Evolutionary conservation across 2,888 invertebrate genomes (phyloP), one percentile per base, ranked within the genome.

Genomic region (Cryptus viduatorius): DNA sequence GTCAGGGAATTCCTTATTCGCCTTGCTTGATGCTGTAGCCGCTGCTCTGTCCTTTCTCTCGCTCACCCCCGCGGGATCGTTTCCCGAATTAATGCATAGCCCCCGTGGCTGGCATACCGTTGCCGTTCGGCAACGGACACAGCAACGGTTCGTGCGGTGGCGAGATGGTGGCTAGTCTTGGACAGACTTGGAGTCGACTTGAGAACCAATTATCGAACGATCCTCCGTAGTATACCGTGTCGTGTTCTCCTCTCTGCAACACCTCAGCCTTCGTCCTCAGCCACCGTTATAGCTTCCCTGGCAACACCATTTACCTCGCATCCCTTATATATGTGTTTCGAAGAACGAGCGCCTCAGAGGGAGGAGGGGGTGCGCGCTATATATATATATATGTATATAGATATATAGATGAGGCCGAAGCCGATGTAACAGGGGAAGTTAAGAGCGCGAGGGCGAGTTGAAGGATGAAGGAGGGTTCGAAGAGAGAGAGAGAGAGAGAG

Each of bases 11-110:
- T 91, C 89, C 90, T 90, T 90, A 88, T 89, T 88, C 84, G 67
- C 56, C 16, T 29, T 65, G 65, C 46, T 24, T 59, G 56, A 42
- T 48, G 46, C 24, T 48, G 68, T 48, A 16, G 61, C 19, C 12
- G 56, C 19, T 24, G 4, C 56, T 56, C 19, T 16, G 56, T 65
- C 50, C 50, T 67, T 59, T 64, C 76, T 71, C 76, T 67, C 48
- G 77, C 86, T 61, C 61, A 29, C 61, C 31, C 88, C 85, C 87
- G 82, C 71, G 89, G 87, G 89, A 87, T 88, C 88, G 87, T 86
- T 89, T 77, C 75, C 8, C 85, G 87, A 90, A 91, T 91, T 90
- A 90, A 90, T 91, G 88, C 87, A 88, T 83, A 86, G 85, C 85
- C 84, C 84, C 84, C 87, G 86, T 90, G 88, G 89, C 83, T 68